These are phyloP conservation scores for Scopus umbretta DNA, from an alignment of 2,113 vertebrate genomes.

Conservation along the genomic window DNA sequence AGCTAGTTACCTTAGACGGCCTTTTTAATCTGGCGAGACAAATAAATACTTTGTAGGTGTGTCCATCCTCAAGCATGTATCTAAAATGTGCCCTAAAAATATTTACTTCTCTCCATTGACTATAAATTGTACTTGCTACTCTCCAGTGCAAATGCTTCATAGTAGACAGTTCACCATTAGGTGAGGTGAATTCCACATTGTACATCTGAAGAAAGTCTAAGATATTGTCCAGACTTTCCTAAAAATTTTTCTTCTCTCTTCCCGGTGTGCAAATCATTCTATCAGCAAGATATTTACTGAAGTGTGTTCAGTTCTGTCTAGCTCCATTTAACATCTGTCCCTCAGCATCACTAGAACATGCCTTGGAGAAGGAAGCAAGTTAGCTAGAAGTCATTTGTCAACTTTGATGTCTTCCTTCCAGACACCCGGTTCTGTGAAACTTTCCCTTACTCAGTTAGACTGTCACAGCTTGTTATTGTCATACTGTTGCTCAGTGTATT, in stretches of 20 bases:
- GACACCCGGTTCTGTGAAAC: slow-evolving; percentile 10
- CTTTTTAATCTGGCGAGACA: not conserved
- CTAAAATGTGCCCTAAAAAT: not conserved
- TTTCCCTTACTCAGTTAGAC: slow-evolving; percentile 39
- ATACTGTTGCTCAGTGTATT: not conserved
- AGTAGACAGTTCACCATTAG: not conserved
- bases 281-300: slow-evolving; percentile 18
- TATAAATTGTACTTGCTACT: not conserved
- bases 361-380: slow-evolving; percentile 20
- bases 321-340: slow-evolving; percentile 52
- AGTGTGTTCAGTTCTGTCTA: slow-evolving; percentile 21
- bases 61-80: not conserved
- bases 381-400: slow-evolving; percentile 48
- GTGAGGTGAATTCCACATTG: not conserved
- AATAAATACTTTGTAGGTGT: not conserved
- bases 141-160: not conserved
- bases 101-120: not conserved
- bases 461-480: slow-evolving; percentile 29
- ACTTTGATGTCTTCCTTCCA: slow-evolving; percentile 6
- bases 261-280: not conserved
- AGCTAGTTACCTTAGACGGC: not conserved
- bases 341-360: slow-evolving; percentile 36
- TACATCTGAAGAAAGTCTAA: not conserved
- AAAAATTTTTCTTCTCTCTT: not conserved
- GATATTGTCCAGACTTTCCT: not conserved